phyloP scores from a whole-genome alignment of 2,888 invertebrate genomes.

The Xylophagus ater region DNA sequence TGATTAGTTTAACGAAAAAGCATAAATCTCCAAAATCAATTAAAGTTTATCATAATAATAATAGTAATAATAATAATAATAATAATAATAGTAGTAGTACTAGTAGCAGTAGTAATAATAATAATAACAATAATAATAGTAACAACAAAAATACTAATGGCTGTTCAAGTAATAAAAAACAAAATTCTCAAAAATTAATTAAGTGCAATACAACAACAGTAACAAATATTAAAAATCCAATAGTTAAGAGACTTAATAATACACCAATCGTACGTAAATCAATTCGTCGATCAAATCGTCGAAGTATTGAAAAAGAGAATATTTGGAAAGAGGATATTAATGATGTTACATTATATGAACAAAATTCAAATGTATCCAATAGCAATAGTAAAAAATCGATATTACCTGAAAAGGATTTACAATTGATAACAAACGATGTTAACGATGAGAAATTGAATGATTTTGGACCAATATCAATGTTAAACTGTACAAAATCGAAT shows the following conservation, averaged over 20 bases:
- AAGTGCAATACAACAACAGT: constrained; percentile 15
- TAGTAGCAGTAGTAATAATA: constrained; percentile 4
- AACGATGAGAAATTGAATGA: constrained; percentile 16
- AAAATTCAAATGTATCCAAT: background rate
- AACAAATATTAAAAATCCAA: constrained; percentile 7
- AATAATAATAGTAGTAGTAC: constrained; percentile 10
- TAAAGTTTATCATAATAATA: constrained; percentile 8
- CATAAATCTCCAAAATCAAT: constrained; percentile 13
- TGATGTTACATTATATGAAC: constrained; percentile 20
- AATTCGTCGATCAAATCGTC: constrained; percentile 8
- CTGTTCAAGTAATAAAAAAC: constrained; percentile 12
- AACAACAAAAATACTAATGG: constrained; percentile 11
- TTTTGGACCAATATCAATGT: constrained; percentile 14
- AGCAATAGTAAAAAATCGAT: constrained; percentile 7
- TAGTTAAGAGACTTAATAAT: constrained; percentile 20
- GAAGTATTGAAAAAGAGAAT: constrained; percentile 22
- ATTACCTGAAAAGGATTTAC: constrained; percentile 2
- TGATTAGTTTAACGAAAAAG: constrained; percentile 3
- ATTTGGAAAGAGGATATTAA: constrained; percentile 22
- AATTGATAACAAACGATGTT: constrained; percentile 12
- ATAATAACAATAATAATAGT: constrained; percentile 9
- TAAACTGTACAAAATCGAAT: too few relatives aligned
- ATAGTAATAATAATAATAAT: constrained; percentile 13
- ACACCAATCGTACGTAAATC: constrained; percentile 15
- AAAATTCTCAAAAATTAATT: constrained; percentile 5